Evolutionary conservation across 2,888 invertebrate genomes (phyloP).

Genomic region (Drosophila picticornis): DNA sequence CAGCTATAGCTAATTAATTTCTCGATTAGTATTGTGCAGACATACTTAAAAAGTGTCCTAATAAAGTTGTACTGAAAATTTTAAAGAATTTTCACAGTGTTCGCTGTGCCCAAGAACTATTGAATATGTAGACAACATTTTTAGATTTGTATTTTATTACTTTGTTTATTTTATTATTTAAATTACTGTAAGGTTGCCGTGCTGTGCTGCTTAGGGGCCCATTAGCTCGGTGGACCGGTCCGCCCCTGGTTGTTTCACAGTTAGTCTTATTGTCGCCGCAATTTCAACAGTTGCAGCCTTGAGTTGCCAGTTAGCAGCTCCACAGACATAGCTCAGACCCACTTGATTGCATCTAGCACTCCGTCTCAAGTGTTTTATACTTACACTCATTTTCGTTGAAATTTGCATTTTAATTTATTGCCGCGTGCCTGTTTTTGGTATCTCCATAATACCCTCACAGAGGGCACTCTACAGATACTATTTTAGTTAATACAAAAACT

Average conservation of each 20-base stretch:
- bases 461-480: not conserved
- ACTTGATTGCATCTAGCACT: conserved; percentile 27
- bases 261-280: conserved; percentile 56
- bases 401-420: conserved; percentile 79
- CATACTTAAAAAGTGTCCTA: not conserved
- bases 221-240: not conserved
- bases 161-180: not conserved
- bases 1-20: not conserved
- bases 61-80: not conserved
- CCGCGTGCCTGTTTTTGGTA: conserved; percentile 15
- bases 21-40: not conserved
- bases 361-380: conserved; percentile 53
- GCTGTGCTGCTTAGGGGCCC: not conserved
- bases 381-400: conserved; percentile 66
- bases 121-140: not conserved
- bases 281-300: conserved; percentile 40
- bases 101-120: not conserved
- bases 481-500: not conserved
- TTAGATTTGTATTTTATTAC: not conserved
- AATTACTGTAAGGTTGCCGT: not conserved
- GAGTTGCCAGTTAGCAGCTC: conserved; percentile 41
- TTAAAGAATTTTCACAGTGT: not conserved
- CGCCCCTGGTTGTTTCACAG: conserved; percentile 27
- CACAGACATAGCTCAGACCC: conserved; percentile 33
- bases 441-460: conserved; percentile 22